These are phyloP conservation scores for Eudasyphora cyanicolor DNA, from an alignment of 2,888 invertebrate genomes.

Conservation along the genomic window DNA sequence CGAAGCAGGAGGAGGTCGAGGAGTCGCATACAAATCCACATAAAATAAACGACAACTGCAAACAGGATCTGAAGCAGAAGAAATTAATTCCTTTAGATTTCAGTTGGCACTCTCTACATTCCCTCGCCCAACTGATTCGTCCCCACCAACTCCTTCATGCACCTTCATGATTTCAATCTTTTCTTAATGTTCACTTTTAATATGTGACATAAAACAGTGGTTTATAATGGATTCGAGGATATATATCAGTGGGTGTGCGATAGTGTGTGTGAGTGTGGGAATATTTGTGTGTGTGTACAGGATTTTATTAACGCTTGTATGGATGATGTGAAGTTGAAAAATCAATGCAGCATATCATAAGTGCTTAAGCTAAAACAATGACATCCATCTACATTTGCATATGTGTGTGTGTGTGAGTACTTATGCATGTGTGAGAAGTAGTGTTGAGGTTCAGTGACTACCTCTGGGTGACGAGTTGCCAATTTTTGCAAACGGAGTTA, in stretches of 20 bases:
- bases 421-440: background rate
- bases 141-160: background rate
- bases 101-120: constrained; percentile 35
- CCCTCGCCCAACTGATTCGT: constrained; percentile 44
- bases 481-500: too few species aligned
- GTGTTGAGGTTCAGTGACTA: too few species aligned
- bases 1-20: too few species aligned
- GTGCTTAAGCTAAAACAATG: constrained; percentile 51
- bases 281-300: background rate
- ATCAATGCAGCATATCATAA: constrained; percentile 65
- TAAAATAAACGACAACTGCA: background rate
- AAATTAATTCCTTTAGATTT: constrained; percentile 12
- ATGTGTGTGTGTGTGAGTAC: constrained; percentile 6
- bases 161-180: background rate
- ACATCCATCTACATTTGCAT: background rate
- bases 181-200: constrained; percentile 3
- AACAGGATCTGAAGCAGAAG: constrained; percentile 31
- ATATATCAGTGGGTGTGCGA: too few species aligned
- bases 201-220: constrained; percentile 50
- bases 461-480: too few species aligned
- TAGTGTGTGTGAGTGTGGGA: background rate
- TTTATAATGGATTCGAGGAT: background rate
- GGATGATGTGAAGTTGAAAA: constrained; percentile 61
- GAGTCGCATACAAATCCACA: background rate
- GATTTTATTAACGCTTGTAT: background rate